Conservation (phyloP, 92 coral and sea anemone species). For the Phenganax stokvisi region DNA sequence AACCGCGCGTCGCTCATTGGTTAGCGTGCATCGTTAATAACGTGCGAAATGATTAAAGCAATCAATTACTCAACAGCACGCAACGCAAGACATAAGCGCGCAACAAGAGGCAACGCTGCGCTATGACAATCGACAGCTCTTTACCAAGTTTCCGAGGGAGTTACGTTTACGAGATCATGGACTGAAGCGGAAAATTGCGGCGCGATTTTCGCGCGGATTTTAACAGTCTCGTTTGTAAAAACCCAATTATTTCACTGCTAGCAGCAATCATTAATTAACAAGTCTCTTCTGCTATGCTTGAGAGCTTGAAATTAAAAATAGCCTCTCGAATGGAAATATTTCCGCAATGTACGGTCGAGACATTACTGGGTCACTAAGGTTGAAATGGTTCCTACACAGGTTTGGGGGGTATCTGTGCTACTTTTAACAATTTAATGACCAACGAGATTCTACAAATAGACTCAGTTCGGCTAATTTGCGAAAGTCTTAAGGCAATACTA, state of each 20-base stretch:
- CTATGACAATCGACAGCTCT: conserved; percentile 7
- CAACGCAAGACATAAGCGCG: not conserved
- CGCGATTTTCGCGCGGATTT: not conserved
- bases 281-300: not conserved
- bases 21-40: conserved; percentile 18
- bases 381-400: not conserved
- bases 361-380: conserved; percentile 7
- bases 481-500: not conserved
- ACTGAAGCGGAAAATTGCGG: not conserved
- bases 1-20: conserved; percentile 26
- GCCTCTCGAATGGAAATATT: conserved; percentile 1
- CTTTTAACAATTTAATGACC: not conserved
- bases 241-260: conserved; percentile 10
- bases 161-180: conserved; percentile 7
- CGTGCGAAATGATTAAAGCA: conserved; percentile 28
- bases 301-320: conserved; percentile 10
- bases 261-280: conserved; percentile 29
- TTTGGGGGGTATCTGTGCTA: not conserved
- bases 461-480: not conserved
- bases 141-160: not conserved
- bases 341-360: not conserved
- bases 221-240: conserved; percentile 1
- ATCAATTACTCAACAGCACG: conserved; percentile 28
- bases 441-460: not conserved
- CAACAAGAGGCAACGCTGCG: not conserved